Base-by-base conservation (phyloP, 2,888 invertebrate genomes). In the Fragum sueziense region DNA sequence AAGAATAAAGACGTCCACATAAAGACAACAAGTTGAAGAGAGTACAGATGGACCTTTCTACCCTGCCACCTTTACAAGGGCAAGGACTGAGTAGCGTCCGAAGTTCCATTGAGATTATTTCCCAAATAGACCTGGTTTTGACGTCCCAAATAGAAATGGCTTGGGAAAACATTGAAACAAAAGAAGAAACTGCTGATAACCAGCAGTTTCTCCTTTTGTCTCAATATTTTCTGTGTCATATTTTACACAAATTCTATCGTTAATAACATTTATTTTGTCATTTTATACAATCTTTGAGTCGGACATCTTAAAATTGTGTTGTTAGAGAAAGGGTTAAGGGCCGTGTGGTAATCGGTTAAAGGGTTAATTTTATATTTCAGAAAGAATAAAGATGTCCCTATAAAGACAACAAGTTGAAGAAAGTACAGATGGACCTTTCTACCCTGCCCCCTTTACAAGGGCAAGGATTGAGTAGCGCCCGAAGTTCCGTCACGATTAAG, bases 381-480 rank as follows among this genome's bases (percentile, higher is more conserved):
- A 17, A 11, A 7, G 9, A 27, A 7, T 11, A 29, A 27, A 29
- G 57, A 27, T 29, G 29, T 57, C 14, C 29, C 11, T 29, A 17
- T 29, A 11, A 57, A 3, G 27, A 57, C 25, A 14, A 20, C 6
- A 29, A 29, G 25, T 14, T 57, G 27, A 57, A n/a, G 62, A 31
- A 51, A 11, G 3, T 31, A 22, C 52, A 27, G 14, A 80, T 80
- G 84, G 77, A 80, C 47, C 20, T 84, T 20, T 84, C 80, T 6
- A 61, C 52, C 33, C 59, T 79, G 17, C 80, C 80, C n/a, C 80
- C 78, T 0, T 34, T 84, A 20, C 81, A 84, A n/a, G 80, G 80
- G 25, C 80, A 84, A 70, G 59, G 34, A 14, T 25, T 76, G 20
- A 57, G 41, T 17, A 73, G 68, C 22, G 67, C 68, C 7, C 52